Evolutionary conservation across 2,888 invertebrate species (phyloP).

Genomic region (Apotomis capreana): DNA sequence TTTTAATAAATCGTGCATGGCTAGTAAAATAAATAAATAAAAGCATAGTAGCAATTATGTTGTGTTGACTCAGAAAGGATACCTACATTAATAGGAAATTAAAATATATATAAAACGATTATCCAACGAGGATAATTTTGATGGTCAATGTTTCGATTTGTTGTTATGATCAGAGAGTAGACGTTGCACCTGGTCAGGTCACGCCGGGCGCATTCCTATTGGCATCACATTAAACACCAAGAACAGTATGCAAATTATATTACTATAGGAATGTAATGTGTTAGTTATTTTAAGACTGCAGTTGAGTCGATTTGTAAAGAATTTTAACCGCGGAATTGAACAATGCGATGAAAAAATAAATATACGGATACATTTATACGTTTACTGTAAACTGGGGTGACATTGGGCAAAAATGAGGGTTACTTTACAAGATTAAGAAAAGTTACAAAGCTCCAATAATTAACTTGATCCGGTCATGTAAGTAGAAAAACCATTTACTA

Average conservation of each 20-base stretch:
- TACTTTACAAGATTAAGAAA: too few species aligned
- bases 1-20: conserved; percentile 24
- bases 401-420: too few species aligned
- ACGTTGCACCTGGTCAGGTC: conserved; percentile 23
- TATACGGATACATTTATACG: too few species aligned
- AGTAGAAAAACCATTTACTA: too few species aligned
- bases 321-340: too few species aligned
- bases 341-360: too few species aligned
- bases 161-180: conserved; percentile 10
- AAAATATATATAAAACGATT: conserved; percentile 24
- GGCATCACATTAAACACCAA: neutral
- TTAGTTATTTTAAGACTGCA: too few species aligned
- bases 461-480: too few species aligned
- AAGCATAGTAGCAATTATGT: neutral
- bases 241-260: neutral
- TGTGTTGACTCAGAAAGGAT: conserved; percentile 1
- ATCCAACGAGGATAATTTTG: conserved; percentile 17
- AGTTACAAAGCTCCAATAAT: too few species aligned
- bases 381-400: too few species aligned
- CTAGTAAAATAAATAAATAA: conserved; percentile 27
- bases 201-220: conserved; percentile 26
- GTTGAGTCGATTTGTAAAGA: too few species aligned
- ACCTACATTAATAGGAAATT: conserved; percentile 19
- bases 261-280: neutral
- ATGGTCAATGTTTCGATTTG: conserved; percentile 8